Percentiles rank a stretch among this genome's conserved stretches.
phyloP scores from a whole-genome alignment of 1,140 invertebrate species.

The Drosophila pachea region DNA sequence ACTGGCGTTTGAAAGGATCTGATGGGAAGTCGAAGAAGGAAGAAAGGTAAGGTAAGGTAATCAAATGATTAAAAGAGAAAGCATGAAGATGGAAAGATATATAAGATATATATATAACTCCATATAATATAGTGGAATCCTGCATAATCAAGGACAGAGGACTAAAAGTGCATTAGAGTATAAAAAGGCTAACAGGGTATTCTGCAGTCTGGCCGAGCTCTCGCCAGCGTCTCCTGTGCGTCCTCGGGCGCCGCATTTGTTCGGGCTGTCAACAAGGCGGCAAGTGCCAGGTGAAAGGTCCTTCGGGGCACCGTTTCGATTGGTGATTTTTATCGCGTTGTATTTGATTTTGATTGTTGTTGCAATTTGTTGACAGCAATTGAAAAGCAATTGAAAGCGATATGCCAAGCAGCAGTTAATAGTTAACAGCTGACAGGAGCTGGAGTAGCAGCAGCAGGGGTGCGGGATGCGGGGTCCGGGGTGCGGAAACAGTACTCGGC shows the following conservation, averaged over 20 bases:
- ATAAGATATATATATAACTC: no score
- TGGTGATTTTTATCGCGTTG: slow-evolving; percentile 50
- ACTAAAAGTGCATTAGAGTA: no score
- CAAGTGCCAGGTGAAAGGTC: background rate
- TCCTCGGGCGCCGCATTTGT: slow-evolving; percentile 25
- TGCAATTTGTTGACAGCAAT: slow-evolving; percentile 54
- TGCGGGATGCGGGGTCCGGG: no score
- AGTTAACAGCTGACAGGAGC: background rate
- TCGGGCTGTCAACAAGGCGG: slow-evolving; percentile 39
- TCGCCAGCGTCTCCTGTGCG: background rate
- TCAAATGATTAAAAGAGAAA: no score
- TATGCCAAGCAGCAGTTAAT: slow-evolving; percentile 31
- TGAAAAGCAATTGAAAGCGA: slow-evolving; percentile 46
- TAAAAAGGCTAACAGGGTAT: slow-evolving; percentile 8
- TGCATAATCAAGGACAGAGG: no score
- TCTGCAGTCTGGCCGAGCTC: background rate
- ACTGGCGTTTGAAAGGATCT: background rate
- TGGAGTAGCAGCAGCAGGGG: background rate
- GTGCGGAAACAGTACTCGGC: no score
- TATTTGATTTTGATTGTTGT: slow-evolving; percentile 54
- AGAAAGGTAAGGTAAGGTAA: no score
- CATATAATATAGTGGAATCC: no score
- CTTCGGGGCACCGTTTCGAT: slow-evolving; percentile 41
- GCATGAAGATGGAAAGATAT: no score
- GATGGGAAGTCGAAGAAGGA: no score